Evolutionary conservation across 2,888 invertebrate species (phyloP).

Genomic region (Pammene aurita): DNA sequence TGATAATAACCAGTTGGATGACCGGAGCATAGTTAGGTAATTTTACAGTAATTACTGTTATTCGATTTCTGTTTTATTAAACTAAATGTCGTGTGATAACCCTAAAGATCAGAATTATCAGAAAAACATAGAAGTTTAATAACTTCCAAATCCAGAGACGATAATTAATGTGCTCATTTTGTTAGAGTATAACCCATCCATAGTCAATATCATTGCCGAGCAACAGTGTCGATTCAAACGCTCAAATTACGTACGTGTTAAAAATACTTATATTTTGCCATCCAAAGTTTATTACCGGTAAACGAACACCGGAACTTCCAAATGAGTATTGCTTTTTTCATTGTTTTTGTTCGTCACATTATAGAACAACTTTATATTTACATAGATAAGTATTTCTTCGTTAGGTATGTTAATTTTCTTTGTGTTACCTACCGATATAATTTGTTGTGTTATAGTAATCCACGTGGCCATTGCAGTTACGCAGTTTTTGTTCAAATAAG

Average conservation of each 20-base stretch:
- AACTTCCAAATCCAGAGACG: no score
- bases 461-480: slow-evolving; percentile 75
- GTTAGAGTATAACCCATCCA: no score
- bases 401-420: slow-evolving; percentile 62
- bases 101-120: no score
- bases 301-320: slow-evolving; percentile 48
- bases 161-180: no score
- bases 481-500: slow-evolving; percentile 70
- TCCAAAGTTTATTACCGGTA: slow-evolving; percentile 52
- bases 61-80: no score
- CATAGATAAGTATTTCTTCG: slow-evolving; percentile 60
- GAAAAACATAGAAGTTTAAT: no score
- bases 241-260: slow-evolving; percentile 38
- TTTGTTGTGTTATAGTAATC: slow-evolving; percentile 57
- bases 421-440: slow-evolving; percentile 77
- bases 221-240: slow-evolving; percentile 43
- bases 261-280: slow-evolving; percentile 47
- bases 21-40: no score
- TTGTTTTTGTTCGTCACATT: slow-evolving; percentile 55
- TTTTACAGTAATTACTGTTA: no score
- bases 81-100: no score
- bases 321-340: slow-evolving; percentile 53
- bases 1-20: no score
- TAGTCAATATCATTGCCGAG: no score
- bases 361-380: slow-evolving; percentile 52